These are phyloP conservation scores for Hirtodrosophila alboralis DNA, from an alignment of 2,888 invertebrate species.

Conservation along the genomic window DNA sequence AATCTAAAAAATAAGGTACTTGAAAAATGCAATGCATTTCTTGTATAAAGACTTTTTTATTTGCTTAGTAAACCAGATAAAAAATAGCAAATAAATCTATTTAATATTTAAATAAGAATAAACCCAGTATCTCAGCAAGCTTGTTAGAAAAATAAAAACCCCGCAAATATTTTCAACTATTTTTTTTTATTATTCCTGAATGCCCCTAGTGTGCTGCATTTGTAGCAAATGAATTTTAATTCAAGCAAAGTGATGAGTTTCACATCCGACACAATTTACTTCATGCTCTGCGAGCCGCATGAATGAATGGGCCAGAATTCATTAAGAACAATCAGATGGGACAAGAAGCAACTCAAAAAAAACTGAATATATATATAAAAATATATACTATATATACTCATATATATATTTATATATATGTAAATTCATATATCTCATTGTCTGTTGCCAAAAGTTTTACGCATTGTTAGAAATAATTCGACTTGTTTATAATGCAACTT, in stretches of 20 bases:
- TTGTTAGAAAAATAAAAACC: neutral
- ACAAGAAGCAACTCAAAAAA: conserved; percentile 29
- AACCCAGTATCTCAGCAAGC: too few species aligned
- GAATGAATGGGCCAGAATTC: conserved; percentile 70
- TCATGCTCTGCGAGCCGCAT: conserved; percentile 59
- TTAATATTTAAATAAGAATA: too few species aligned
- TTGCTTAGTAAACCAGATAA: neutral
- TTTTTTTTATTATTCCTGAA: conserved; percentile 6
- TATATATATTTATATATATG: neutral
- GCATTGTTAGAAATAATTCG: conserved; percentile 62
- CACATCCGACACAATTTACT: conserved; percentile 63
- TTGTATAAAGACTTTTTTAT: neutral
- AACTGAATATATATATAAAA: conserved; percentile 4
- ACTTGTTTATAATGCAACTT: conserved; percentile 41
- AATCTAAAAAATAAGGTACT: neutral
- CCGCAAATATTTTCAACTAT: neutral
- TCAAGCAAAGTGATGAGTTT: conserved; percentile 69
- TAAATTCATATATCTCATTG: conserved; percentile 14
- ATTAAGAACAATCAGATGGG: conserved; percentile 74
- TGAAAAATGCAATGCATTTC: neutral
- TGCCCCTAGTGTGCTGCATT: conserved; percentile 43
- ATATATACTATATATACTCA: conserved; percentile 7
- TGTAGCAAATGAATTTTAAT: conserved; percentile 72
- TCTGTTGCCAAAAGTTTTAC: conserved; percentile 61
- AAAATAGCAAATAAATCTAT: neutral